Evolutionary conservation across 1,140 invertebrate genomes (phyloP).

Genomic region (Polyergus mexicanus): DNA sequence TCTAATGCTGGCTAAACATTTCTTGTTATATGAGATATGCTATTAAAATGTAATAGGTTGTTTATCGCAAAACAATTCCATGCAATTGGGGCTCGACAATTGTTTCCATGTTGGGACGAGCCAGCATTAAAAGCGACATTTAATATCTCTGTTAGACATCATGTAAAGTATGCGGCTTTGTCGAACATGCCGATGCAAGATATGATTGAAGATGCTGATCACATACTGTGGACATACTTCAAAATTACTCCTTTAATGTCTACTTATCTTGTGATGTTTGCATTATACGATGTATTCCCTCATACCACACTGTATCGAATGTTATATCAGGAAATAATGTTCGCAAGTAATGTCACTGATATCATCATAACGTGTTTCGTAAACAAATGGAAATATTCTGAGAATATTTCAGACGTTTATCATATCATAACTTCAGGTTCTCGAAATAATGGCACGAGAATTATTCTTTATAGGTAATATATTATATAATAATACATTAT

Average conservation of each 20-base stretch:
- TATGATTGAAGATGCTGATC: neutral
- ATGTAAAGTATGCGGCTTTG: neutral
- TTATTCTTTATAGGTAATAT: constrained; percentile 6
- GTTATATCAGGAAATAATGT: neutral
- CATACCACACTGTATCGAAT: too few species aligned
- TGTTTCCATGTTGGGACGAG: neutral
- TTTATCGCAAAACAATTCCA: neutral
- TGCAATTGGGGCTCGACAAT: neutral
- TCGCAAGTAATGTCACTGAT: neutral
- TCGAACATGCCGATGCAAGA: neutral
- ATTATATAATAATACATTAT: neutral
- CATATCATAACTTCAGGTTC: neutral
- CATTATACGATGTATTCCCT: neutral
- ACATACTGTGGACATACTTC: neutral
- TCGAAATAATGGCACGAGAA: neutral
- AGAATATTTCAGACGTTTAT: neutral
- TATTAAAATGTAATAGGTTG: neutral
- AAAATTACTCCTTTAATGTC: neutral
- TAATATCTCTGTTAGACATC: neutral
- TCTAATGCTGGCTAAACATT: too few species aligned
- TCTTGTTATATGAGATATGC: too few species aligned
- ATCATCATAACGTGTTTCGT: neutral
- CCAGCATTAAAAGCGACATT: neutral
- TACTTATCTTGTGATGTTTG: neutral
- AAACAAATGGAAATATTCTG: neutral